Conservation (phyloP, 2,113 vertebrate species). For the Nansenia antarctica region DNA sequence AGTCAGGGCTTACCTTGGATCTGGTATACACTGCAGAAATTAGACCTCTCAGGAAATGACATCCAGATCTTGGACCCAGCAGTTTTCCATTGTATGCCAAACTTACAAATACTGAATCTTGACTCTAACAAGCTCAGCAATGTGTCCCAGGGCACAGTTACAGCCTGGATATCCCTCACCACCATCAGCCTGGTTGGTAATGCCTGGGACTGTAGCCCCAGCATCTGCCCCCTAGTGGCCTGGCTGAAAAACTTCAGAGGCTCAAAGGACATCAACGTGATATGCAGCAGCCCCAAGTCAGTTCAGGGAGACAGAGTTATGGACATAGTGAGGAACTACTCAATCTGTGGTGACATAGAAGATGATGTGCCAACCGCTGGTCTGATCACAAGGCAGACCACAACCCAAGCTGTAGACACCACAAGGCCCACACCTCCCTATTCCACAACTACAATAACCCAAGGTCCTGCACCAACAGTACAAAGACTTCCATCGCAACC, state of each 20-base stretch:
- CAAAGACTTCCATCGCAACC: slow-evolving; percentile 72
- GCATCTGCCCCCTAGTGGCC: slow-evolving; percentile 89
- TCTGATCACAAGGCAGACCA: slow-evolving; percentile 21
- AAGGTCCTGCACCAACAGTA: slow-evolving; percentile 68
- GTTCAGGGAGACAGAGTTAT: slow-evolving; percentile 90
- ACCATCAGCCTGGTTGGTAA: slow-evolving; percentile 91
- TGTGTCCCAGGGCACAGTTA: slow-evolving; percentile 88
- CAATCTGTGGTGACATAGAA: slow-evolving; percentile 77
- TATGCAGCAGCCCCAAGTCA: slow-evolving; percentile 91
- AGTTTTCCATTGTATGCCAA: slow-evolving; percentile 92
- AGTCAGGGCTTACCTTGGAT: slow-evolving; percentile 90
- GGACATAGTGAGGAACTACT: slow-evolving; percentile 85
- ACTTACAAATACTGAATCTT: slow-evolving; percentile 90
- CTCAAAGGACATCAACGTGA: slow-evolving; percentile 90
- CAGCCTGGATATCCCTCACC: slow-evolving; percentile 89
- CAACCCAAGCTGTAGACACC: slow-evolving; percentile 58
- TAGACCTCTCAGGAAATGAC: slow-evolving; percentile 96
- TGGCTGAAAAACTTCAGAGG: slow-evolving; percentile 92
- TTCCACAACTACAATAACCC: slow-evolving; percentile 57
- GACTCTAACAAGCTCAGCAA: slow-evolving; percentile 96
- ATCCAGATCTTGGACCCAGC: slow-evolving; percentile 89
- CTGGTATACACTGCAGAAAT: slow-evolving; percentile 91
- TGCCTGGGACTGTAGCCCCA: slow-evolving; percentile 92
- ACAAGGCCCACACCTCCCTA: slow-evolving; percentile 69
- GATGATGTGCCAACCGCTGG: slow-evolving; percentile 40